Evolutionary conservation across 2,888 invertebrate species (phyloP).

Genomic region (Mongoloraphidia duomilia): DNA sequence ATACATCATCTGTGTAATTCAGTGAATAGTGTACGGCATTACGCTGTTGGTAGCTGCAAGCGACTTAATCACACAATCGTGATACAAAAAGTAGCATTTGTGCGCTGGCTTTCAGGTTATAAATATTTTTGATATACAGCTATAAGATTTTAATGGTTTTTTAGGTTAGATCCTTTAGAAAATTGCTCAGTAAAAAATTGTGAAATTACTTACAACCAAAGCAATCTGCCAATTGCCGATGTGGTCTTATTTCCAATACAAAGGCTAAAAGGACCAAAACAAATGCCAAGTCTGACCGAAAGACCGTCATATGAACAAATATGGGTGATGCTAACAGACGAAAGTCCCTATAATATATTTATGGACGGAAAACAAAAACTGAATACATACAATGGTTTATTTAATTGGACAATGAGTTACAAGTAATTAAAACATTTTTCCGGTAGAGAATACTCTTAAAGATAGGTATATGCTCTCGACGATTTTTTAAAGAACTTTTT

Average conservation of each 20-base stretch:
- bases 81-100: too few species aligned
- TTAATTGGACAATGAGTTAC: constrained; percentile 59
- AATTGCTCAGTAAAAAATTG: constrained; percentile 49
- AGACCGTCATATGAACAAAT: constrained; percentile 35
- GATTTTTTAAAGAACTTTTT: too few species aligned
- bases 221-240: constrained; percentile 37
- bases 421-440: constrained; percentile 26
- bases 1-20: too few species aligned
- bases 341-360: constrained; percentile 48
- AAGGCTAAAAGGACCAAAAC: constrained; percentile 28
- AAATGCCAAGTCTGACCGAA: constrained; percentile 33
- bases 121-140: background rate
- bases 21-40: too few species aligned
- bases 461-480: too few species aligned
- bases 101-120: background rate
- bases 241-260: constrained; percentile 50
- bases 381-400: constrained; percentile 39
- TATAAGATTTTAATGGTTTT: constrained; percentile 12
- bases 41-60: too few species aligned
- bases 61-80: too few species aligned
- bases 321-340: constrained; percentile 58
- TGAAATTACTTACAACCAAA: constrained; percentile 37
- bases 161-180: constrained; percentile 37
- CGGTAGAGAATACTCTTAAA: too few species aligned
- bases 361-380: constrained; percentile 25